Evolutionary conservation across 2,113 vertebrate species (phyloP).

Genomic region (Nyctibius bracteatus): DNA sequence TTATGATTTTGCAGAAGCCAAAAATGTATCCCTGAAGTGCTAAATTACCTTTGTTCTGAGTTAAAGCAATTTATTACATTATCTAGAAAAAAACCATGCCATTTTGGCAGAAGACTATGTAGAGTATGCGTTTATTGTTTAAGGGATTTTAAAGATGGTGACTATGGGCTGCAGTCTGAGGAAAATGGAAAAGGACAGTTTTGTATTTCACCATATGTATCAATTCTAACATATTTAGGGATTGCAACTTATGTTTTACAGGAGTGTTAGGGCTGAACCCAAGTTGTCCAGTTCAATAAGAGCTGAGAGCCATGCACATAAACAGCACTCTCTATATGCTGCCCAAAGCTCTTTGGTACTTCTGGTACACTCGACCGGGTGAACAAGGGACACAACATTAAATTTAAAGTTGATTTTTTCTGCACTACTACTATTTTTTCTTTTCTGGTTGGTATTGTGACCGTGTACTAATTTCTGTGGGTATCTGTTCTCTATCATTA

Average conservation of each 20-base stretch:
- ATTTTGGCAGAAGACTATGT: background rate
- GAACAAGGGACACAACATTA: background rate
- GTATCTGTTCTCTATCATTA: slow-evolving; percentile 10
- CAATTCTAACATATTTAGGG: background rate
- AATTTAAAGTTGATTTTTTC: background rate
- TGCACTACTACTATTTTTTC: background rate
- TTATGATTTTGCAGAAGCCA: background rate
- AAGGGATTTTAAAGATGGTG: background rate
- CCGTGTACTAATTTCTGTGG: background rate
- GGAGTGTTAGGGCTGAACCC: background rate
- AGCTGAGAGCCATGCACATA: background rate
- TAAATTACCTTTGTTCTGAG: background rate
- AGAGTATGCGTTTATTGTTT: background rate
- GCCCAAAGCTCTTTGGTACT: background rate
- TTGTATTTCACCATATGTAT: background rate
- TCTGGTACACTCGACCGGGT: background rate
- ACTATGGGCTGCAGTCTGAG: background rate
- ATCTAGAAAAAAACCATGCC: background rate
- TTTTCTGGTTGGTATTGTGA: background rate
- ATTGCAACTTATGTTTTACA: background rate
- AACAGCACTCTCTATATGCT: background rate
- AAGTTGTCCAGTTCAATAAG: background rate
- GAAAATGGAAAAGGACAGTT: background rate
- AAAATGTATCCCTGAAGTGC: background rate
- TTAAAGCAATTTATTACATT: background rate